Evolutionary conservation across 2,888 invertebrate genomes (phyloP).

Genomic region (Plebejus anna): DNA sequence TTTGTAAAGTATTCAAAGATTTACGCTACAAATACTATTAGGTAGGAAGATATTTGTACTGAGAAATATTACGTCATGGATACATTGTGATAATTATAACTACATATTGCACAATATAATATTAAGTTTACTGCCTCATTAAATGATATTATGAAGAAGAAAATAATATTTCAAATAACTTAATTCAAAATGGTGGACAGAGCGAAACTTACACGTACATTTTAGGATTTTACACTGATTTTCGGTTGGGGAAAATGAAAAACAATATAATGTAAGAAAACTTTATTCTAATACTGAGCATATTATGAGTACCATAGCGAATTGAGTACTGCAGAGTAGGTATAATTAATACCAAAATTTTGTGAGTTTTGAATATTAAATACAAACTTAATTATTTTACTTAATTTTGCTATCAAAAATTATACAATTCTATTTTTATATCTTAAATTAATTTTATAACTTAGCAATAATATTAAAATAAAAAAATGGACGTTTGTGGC

Average conservation of each 20-base stretch:
- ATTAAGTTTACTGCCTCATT: too few relatives aligned
- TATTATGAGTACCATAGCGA: not conserved
- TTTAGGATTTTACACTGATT: not conserved
- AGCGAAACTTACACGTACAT: not conserved
- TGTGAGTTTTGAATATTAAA: not conserved
- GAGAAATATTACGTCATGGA: not conserved
- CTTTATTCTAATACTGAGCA: not conserved
- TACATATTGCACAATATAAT: not conserved
- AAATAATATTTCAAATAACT: not conserved
- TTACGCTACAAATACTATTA: not conserved
- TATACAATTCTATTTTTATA: too few relatives aligned
- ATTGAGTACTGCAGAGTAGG: too few relatives aligned
- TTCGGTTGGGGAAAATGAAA: not conserved
- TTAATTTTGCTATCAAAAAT: too few relatives aligned
- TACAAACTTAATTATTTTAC: not conserved
- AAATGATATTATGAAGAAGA: too few relatives aligned
- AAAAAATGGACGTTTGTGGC: not conserved
- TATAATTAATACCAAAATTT: too few relatives aligned
- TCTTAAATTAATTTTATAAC: too few relatives aligned
- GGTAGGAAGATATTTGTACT: not conserved
- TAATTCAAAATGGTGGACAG: not conserved
- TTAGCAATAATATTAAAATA: too few relatives aligned
- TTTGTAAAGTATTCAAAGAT: not conserved
- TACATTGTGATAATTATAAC: not conserved
- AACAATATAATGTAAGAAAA: not conserved